Evolutionary conservation across 2,797 vertebrate genomes (phyloP).

Genomic region (Moxostoma hubbsi): DNA sequence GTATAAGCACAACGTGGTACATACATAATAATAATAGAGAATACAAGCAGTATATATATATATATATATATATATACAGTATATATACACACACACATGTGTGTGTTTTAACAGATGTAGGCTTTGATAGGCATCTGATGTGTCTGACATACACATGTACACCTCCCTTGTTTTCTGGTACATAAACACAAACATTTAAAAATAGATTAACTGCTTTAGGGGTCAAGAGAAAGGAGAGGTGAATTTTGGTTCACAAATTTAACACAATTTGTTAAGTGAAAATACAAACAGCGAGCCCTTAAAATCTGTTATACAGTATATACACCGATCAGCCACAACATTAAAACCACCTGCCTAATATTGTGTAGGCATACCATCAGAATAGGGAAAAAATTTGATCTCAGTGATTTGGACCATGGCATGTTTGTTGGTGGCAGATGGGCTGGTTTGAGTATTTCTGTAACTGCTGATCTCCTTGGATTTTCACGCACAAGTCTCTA

Average conservation of each 20-base stretch:
- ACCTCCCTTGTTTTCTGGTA: constrained; percentile 19
- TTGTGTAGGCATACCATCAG: no score
- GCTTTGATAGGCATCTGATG: constrained; percentile 57
- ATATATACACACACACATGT: not conserved
- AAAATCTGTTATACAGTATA: not conserved
- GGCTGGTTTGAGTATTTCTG: no score
- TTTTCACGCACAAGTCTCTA: no score
- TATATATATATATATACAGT: no score
- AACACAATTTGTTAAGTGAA: not conserved
- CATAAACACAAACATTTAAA: constrained; percentile 40
- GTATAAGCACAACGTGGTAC: constrained; percentile 31
- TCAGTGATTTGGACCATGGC: no score
- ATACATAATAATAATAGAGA: no score
- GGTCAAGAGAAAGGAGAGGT: not conserved
- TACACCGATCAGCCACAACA: no score
- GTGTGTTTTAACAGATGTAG: constrained; percentile 28
- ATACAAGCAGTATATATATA: no score
- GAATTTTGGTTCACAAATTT: not conserved
- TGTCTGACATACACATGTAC: constrained; percentile 30
- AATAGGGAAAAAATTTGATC: no score
- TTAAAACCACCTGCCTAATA: no score
- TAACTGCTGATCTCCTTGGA: no score
- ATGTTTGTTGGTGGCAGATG: no score
- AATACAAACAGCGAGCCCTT: constrained; percentile 2
- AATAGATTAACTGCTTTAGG: constrained; percentile 9